A percentile compares a stretch with the other conserved stretches of the same genome.
Conservation (phyloP, 2,888 invertebrate species). For the Trichopoda pennipes region DNA sequence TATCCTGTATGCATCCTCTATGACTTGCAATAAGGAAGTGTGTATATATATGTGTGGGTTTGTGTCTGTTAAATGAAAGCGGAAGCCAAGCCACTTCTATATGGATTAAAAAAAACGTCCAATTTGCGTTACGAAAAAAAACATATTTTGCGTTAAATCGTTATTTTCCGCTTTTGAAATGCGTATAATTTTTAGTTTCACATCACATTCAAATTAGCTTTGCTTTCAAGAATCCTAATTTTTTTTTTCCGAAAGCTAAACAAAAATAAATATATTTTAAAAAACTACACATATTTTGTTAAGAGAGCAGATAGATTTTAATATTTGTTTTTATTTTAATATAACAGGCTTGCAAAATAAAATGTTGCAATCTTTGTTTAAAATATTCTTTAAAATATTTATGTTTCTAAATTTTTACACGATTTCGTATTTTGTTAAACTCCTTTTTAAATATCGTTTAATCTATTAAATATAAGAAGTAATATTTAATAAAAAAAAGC, state of each 20-base stretch:
- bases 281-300: too few species aligned
- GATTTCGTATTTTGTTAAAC: too few species aligned
- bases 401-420: too few species aligned
- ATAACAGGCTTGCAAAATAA: too few species aligned
- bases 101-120: constrained; percentile 75
- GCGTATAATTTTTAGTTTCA: constrained; percentile 72
- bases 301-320: too few species aligned
- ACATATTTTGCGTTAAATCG: constrained; percentile 79
- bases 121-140: constrained; percentile 74
- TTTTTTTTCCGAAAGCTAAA: background rate
- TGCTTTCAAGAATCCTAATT: constrained; percentile 5
- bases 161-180: constrained; percentile 78
- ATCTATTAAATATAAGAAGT: too few species aligned
- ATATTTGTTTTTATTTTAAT: too few species aligned
- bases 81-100: constrained; percentile 64
- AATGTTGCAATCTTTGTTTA: too few species aligned
- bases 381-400: too few species aligned
- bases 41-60: background rate
- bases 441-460: too few species aligned
- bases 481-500: too few species aligned
- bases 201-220: background rate
- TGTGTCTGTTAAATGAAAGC: constrained; percentile 9
- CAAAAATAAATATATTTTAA: background rate
- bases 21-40: background rate
- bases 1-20: constrained; percentile 64